phyloP scores from a whole-genome alignment of 1,140 invertebrate genomes.

The Zophobas atratus region DNA sequence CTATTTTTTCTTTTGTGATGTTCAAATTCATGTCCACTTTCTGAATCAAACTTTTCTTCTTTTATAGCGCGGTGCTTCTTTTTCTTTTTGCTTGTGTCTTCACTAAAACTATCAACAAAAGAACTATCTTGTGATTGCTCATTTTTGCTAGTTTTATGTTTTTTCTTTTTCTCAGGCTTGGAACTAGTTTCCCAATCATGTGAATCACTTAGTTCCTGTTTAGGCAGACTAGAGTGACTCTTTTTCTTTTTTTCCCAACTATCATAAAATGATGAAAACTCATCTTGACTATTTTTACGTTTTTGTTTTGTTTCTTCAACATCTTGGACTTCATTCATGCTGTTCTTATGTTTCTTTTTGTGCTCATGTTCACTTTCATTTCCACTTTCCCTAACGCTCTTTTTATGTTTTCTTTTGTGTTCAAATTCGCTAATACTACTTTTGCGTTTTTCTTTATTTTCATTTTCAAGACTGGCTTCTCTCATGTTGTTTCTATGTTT shows the following conservation, averaged over 20 bases:
- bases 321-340: neutral
- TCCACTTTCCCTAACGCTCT: too few relatives aligned
- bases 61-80: neutral
- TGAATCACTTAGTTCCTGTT: neutral
- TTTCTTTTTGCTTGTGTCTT: neutral
- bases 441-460: constrained; percentile 1
- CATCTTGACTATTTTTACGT: neutral
- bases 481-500: neutral
- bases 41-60: too few relatives aligned
- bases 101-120: neutral
- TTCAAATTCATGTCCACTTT: too few relatives aligned
- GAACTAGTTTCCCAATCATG: neutral
- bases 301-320: neutral
- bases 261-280: neutral
- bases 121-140: neutral
- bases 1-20: too few relatives aligned
- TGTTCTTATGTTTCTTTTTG: neutral
- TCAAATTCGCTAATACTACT: neutral
- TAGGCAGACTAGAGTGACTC: neutral
- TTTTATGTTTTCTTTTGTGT: neutral
- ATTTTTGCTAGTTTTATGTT: neutral
- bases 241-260: neutral
- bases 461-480: neutral
- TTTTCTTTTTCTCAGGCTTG: neutral
- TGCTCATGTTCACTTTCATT: neutral